Conservation (phyloP, 2,113 vertebrate species). For the Syngnathus floridae region DNA sequence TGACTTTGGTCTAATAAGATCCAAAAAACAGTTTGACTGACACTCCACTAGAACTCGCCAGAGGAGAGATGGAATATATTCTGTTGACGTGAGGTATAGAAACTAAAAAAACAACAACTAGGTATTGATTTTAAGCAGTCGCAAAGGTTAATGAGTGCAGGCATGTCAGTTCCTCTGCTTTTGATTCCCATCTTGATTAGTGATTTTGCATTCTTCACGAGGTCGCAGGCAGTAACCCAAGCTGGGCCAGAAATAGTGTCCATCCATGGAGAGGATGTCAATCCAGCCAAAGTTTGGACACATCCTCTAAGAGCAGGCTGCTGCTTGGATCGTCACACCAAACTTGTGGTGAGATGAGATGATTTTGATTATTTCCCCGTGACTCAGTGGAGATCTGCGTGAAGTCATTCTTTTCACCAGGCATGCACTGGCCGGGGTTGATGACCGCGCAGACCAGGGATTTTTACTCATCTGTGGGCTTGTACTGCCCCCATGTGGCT, state of each 20-base stretch:
- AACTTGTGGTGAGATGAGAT: constrained; percentile 21
- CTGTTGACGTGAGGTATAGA: constrained; percentile 1
- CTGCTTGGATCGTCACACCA: constrained; percentile 18
- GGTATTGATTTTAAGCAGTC: constrained; percentile 45
- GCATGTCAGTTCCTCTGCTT: constrained; percentile 49
- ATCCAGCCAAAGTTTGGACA: constrained; percentile 55
- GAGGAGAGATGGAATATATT: constrained; percentile 7
- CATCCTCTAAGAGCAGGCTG: constrained; percentile 44
- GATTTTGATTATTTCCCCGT: constrained; percentile 17
- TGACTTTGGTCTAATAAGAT: not conserved
- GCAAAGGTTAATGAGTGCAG: constrained; percentile 56
- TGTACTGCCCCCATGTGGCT: constrained; percentile 68
- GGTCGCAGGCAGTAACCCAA: constrained; percentile 62
- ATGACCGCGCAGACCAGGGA: constrained; percentile 8
- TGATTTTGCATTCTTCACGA: constrained; percentile 59
- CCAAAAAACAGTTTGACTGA: not conserved
- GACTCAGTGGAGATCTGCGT: constrained; percentile 28
- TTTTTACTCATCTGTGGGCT: constrained; percentile 47
- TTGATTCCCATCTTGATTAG: constrained; percentile 37
- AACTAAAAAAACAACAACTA: constrained; percentile 16
- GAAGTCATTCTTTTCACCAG: constrained; percentile 17
- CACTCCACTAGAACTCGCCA: not conserved
- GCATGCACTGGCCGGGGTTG: constrained; percentile 6
- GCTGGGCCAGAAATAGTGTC: constrained; percentile 65
- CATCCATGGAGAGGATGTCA: constrained; percentile 59